Conservation (phyloP, 1,140 invertebrate genomes). For the Aethina tumida region DNA sequence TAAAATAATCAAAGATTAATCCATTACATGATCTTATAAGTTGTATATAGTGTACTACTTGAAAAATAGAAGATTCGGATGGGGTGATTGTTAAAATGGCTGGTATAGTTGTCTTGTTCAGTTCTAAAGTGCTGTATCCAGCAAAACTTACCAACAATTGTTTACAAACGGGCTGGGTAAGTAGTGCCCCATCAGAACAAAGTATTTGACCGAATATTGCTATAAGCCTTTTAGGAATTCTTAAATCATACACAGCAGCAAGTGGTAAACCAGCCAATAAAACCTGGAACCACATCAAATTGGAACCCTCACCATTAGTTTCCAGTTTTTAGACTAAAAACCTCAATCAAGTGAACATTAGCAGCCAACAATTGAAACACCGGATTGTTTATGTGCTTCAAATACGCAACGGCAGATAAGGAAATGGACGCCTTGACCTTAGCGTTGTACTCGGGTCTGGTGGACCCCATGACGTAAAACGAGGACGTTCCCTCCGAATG, state of each 20-base stretch:
- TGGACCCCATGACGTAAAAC: slow-evolving; percentile 43
- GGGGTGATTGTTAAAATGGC: slow-evolving; percentile 54
- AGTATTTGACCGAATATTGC: slow-evolving; percentile 39
- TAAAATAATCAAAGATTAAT: too few relatives aligned
- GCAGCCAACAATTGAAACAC: slow-evolving; percentile 4
- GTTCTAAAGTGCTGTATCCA: slow-evolving; percentile 42
- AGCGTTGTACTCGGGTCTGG: slow-evolving; percentile 42
- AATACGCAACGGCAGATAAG: slow-evolving; percentile 47
- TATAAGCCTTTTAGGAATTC: slow-evolving; percentile 42
- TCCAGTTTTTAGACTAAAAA: not conserved
- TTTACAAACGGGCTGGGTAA: slow-evolving; percentile 41
- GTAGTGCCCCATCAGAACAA: slow-evolving; percentile 44
- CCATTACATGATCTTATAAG: slow-evolving; percentile 14
- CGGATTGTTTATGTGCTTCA: slow-evolving; percentile 18
- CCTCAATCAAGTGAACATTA: slow-evolving; percentile 6
- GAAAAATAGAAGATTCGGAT: slow-evolving; percentile 12
- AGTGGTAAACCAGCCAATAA: too few relatives aligned
- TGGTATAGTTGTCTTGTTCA: slow-evolving; percentile 47
- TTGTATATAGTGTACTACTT: slow-evolving; percentile 12
- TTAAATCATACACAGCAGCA: slow-evolving; percentile 46
- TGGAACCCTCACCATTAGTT: too few relatives aligned
- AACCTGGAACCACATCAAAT: too few relatives aligned
- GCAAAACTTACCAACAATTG: slow-evolving; percentile 47
- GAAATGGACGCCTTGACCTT: slow-evolving; percentile 44
- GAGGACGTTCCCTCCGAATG: slow-evolving; percentile 49